Conservation (phyloP, 2,888 invertebrate genomes). For the Spilosoma lubricipeda region DNA sequence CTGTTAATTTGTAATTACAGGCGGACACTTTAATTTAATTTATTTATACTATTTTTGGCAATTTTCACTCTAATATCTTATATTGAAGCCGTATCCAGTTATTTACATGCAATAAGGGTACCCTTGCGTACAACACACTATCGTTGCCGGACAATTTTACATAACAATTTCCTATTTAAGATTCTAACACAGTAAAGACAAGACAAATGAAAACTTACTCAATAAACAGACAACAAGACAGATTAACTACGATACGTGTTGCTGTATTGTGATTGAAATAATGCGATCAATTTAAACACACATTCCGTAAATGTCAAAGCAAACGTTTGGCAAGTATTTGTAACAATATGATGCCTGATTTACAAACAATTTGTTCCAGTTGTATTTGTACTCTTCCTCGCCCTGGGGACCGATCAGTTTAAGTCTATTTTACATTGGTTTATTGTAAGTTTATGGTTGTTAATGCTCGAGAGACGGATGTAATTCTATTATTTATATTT, state of each 20-base stretch:
- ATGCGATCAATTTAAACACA: conserved; percentile 35
- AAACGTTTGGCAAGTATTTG: conserved; percentile 22
- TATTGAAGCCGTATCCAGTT: background rate
- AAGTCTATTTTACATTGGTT: conserved; percentile 63
- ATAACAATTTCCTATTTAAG: background rate
- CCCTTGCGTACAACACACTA: no score
- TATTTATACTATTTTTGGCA: background rate
- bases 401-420: conserved; percentile 78
- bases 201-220: background rate
- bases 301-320: conserved; percentile 36
- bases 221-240: conserved; percentile 5
- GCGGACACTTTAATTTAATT: no score
- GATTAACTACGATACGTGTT: conserved; percentile 10
- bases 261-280: conserved; percentile 37
- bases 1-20: no score
- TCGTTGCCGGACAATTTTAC: background rate
- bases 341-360: conserved; percentile 17
- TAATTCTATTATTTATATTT: conserved; percentile 80
- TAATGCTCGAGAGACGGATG: conserved; percentile 75
- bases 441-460: conserved; percentile 64
- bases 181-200: background rate
- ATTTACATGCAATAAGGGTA: background rate
- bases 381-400: conserved; percentile 44
- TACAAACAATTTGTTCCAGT: conserved; percentile 57
- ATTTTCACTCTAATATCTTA: background rate